phyloP scores from a whole-genome alignment of 2,797 vertebrate species.

The Margarornis squamiger region DNA sequence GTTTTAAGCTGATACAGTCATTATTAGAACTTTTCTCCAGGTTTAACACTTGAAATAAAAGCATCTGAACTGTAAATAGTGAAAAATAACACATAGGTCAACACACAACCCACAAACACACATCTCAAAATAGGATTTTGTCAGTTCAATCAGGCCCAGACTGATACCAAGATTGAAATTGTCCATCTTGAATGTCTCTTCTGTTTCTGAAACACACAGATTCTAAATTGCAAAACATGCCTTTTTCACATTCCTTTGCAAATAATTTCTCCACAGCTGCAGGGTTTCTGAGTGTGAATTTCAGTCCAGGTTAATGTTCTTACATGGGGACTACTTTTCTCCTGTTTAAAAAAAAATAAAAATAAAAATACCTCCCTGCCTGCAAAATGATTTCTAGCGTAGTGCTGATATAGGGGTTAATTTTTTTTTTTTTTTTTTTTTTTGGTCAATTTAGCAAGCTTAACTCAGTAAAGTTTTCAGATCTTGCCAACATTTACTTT shows the following conservation, averaged over 20 bases:
- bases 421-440: neutral
- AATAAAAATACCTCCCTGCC: neutral
- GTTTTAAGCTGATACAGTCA: neutral
- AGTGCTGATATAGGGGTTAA: neutral
- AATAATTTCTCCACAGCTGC: neutral
- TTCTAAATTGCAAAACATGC: neutral
- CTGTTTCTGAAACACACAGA: neutral
- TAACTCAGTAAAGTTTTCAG: neutral
- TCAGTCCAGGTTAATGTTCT: neutral
- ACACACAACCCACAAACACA: neutral
- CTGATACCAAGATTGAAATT: neutral
- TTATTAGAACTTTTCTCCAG: neutral
- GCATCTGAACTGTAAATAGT: neutral
- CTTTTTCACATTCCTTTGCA: neutral
- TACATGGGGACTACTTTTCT: neutral
- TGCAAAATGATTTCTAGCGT: neutral
- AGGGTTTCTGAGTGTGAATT: neutral
- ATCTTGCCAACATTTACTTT: neutral
- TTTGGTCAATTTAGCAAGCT: neutral
- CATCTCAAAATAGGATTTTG: neutral
- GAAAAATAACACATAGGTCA: neutral
- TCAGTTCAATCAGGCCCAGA: neutral
- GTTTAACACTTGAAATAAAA: neutral
- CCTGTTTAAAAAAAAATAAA: neutral
- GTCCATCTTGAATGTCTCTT: neutral